Evolutionary conservation across 2,113 vertebrate species (phyloP).

Genomic region (Oncorhynchus clarkii): DNA sequence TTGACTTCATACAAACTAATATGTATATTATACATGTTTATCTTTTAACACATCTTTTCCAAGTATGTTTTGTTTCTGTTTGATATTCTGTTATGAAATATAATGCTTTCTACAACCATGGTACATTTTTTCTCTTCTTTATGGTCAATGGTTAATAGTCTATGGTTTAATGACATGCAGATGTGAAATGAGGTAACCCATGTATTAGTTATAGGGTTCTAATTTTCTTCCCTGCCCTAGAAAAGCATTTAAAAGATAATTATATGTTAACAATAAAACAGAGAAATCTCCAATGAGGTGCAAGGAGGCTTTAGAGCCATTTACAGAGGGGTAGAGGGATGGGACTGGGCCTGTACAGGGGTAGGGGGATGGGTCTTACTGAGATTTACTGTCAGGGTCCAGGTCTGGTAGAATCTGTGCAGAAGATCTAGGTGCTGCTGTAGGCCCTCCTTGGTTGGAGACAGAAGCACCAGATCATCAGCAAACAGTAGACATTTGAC

Average conservation of each 20-base stretch:
- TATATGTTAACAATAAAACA: neutral
- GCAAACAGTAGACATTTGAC: too few relatives aligned
- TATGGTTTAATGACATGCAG: neutral
- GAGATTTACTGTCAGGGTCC: too few relatives aligned
- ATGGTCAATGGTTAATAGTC: neutral
- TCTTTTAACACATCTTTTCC: neutral
- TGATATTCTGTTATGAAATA: too few relatives aligned
- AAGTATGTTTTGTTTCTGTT: neutral
- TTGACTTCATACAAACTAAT: neutral
- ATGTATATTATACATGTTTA: neutral
- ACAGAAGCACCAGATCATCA: too few relatives aligned
- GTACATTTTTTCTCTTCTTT: neutral
- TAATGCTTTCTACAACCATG: neutral
- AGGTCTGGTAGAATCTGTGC: too few relatives aligned
- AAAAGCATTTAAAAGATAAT: neutral
- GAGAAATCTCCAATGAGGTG: neutral
- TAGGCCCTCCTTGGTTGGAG: too few relatives aligned
- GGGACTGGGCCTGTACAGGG: too few relatives aligned
- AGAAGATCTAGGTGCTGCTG: too few relatives aligned
- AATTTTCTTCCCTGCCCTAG: neutral
- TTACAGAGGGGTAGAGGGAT: too few relatives aligned
- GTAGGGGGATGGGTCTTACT: too few relatives aligned
- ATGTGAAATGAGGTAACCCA: neutral
- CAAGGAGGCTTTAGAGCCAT: neutral
- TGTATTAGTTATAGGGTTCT: neutral